Evolutionary conservation across 2,888 invertebrate species (phyloP), one percentile per base, ranked within the genome.

Genomic region (Sisyra terminalis): DNA sequence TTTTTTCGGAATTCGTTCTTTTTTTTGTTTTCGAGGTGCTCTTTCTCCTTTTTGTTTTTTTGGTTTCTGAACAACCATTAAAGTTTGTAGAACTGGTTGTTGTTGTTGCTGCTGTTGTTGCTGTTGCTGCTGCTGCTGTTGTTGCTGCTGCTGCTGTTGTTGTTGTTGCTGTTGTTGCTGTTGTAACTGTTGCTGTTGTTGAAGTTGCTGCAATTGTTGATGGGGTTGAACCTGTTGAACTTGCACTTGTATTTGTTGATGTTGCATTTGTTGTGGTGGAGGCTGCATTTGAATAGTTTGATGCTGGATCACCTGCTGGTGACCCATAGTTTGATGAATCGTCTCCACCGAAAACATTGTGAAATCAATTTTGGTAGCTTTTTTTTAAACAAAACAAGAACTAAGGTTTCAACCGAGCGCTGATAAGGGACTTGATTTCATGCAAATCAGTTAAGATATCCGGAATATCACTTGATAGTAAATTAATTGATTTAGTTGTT

Each of bases 381-480:
- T 24, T 24, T 5, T 24, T 24, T 24, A 24, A 24, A 24, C 24
- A 3, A 24, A 3, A 7, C 3, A 24, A 24, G 7, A 24, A 24
- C 7, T 24, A 24, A 9, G 14, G 18, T 9, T 16, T 15, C 17
- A 38, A 17, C 8, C 15, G 17, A 9, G 15, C 17, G 15, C 17
- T 6, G 15, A 38, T 38, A 8, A 17, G 4, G 16, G 16, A 7
- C 1, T 18, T 15, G n/a, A 18, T 30, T 13, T 30, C 15, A 47
- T 55, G 58, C 45, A 64, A 48, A 49, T 64, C 63, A 29, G 55
- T 58, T 8, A 64, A 49, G 39, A 64, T 44, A 3, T 60, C 53
- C 32, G 49, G 50, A 14, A 60, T 44, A 46, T 61, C 60, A 1
- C 53, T 49, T 34, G 55, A 55, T 44, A 58, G 57, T 32, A 64